Conservation (phyloP, 1,140 invertebrate species). For the Drosophila melanogaster region Release_6_plus_ISO1_MT NT_033777.3:29607001-29607500, state of each 20-base stretch:
- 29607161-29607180: conserved; percentile 23
- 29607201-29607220: conserved; percentile 1
- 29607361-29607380: conserved; percentile 58
- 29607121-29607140: conserved; percentile 13
- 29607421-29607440: conserved; percentile 3
- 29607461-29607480: too few species aligned
- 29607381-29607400: conserved; percentile 12
- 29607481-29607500: too few species aligned
- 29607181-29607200: not conserved
- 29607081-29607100: not conserved
- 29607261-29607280: conserved; percentile 35
- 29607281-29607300: conserved; percentile 9
- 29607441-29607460: not conserved
- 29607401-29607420: conserved; percentile 37
- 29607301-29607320: conserved; percentile 51
- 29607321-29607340: conserved; percentile 79
- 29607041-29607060: conserved; percentile 55
- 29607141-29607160: conserved; percentile 24
- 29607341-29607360: conserved; percentile 74
- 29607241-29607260: conserved; percentile 70
- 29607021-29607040: conserved; percentile 14
- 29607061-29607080: conserved; percentile 34
- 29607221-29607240: conserved; percentile 6
- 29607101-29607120: conserved; percentile 10
- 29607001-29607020: not conserved